Evolutionary conservation across 2,888 invertebrate genomes (phyloP).

Genomic region (Cephonodes hylas): DNA sequence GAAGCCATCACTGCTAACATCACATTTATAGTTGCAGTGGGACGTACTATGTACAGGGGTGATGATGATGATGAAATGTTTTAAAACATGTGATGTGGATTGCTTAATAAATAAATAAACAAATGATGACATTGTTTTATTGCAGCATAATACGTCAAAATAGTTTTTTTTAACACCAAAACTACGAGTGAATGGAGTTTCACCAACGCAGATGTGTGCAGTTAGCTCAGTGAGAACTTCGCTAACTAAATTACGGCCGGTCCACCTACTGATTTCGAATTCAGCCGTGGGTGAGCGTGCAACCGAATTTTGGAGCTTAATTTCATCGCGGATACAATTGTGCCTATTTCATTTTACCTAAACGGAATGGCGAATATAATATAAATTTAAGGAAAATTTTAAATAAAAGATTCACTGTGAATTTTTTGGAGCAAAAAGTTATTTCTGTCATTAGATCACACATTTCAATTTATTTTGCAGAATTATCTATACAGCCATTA

Average conservation of each 20-base stretch:
- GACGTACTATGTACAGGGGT: no score
- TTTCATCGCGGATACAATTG: slow-evolving; percentile 6
- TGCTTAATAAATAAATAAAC: no score
- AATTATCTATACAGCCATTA: no score
- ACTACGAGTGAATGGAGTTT: no score
- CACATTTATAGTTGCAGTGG: no score
- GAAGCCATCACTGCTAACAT: no score
- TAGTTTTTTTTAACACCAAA: background rate
- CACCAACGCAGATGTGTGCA: background rate
- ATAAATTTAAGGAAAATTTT: background rate
- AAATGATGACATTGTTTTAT: background rate
- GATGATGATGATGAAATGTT: no score
- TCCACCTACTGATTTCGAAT: slow-evolving; percentile 27
- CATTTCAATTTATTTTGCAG: no score
- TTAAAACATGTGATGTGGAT: no score
- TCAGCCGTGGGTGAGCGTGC: slow-evolving; percentile 23
- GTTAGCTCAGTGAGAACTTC: background rate
- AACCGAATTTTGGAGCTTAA: slow-evolving; percentile 27
- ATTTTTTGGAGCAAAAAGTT: no score
- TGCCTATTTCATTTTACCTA: background rate
- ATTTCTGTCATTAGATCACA: no score
- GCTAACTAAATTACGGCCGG: background rate
- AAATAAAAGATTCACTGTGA: no score
- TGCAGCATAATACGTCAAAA: background rate
- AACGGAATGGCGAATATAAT: slow-evolving; percentile 1